phyloP scores from a whole-genome alignment of 2,797 vertebrate species.

The Chaenodraco wilsoni region DNA sequence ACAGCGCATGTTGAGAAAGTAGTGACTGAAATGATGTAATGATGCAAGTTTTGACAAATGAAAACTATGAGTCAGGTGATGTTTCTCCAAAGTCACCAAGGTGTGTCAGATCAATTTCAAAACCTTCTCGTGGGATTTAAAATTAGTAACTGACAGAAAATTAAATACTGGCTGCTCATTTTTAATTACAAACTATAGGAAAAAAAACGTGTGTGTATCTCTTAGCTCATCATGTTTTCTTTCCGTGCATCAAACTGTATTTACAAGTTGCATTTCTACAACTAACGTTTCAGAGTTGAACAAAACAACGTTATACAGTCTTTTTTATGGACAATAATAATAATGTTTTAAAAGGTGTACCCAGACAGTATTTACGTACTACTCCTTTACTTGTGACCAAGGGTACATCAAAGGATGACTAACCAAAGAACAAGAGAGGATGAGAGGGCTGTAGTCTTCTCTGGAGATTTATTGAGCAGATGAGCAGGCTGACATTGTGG shows the following conservation, averaged over 20 bases:
- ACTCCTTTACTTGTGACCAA: slow-evolving; percentile 15
- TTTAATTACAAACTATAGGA: not conserved
- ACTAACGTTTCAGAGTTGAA: not conserved
- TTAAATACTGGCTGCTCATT: no score
- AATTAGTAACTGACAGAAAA: not conserved
- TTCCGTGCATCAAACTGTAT: not conserved
- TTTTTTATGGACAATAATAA: slow-evolving; percentile 4
- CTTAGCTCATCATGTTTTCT: not conserved
- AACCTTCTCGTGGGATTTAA: not conserved
- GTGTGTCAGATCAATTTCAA: not conserved
- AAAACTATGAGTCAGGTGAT: not conserved
- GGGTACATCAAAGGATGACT: slow-evolving; percentile 56
- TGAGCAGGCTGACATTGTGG: slow-evolving; percentile 51
- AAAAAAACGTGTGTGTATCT: not conserved
- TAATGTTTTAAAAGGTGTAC: slow-evolving; percentile 27
- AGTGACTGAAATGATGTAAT: not conserved
- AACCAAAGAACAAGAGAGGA: slow-evolving; percentile 45
- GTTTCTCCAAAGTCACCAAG: not conserved
- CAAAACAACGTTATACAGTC: not conserved
- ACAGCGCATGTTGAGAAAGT: not conserved
- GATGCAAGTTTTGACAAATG: slow-evolving; percentile 1
- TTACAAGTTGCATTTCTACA: not conserved
- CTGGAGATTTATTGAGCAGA: slow-evolving; percentile 62
- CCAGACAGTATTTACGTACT: slow-evolving; percentile 24
- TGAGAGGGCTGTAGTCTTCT: slow-evolving; percentile 21